Conservation (phyloP, 1,140 invertebrate genomes). For the Procambarus clarkii region DNA sequence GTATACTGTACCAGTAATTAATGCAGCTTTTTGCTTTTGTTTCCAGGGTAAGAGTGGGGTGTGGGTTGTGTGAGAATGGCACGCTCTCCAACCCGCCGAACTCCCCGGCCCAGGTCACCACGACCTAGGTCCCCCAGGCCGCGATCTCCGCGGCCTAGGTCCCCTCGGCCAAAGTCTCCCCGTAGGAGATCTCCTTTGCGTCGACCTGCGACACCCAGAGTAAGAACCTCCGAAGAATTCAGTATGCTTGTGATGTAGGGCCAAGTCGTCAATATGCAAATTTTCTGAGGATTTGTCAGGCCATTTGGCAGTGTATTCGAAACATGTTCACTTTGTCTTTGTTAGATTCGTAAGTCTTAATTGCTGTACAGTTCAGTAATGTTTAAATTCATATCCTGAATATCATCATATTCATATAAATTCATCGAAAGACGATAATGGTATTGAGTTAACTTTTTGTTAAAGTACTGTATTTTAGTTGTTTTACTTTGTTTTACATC, state of each 20-base stretch:
- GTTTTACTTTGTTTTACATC: neutral
- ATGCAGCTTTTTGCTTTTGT: neutral
- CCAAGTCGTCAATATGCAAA: neutral
- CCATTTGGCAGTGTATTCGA: neutral
- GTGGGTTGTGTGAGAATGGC: slow-evolving; percentile 51
- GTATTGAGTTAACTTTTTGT: neutral
- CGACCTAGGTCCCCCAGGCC: slow-evolving; percentile 50
- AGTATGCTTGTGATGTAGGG: slow-evolving; percentile 5
- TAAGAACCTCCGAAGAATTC: slow-evolving; percentile 29
- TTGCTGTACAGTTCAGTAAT: neutral
- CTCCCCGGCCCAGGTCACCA: slow-evolving; percentile 55
- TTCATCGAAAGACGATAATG: neutral
- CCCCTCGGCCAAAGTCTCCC: slow-evolving; percentile 57
- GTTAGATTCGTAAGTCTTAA: no score
- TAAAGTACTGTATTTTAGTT: neutral
- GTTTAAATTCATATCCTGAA: neutral
- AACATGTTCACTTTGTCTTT: neutral
- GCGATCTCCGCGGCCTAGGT: slow-evolving; percentile 55
- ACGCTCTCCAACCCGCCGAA: slow-evolving; percentile 49
- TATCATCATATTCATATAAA: neutral
- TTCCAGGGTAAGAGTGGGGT: slow-evolving; percentile 60
- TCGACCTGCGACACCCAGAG: slow-evolving; percentile 57
- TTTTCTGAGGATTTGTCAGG: slow-evolving; percentile 8
- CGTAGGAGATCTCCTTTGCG: slow-evolving; percentile 54
- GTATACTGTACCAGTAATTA: neutral